Evolutionary conservation across 2,888 invertebrate genomes (phyloP), one percentile per base, ranked within the genome.

Genomic region (Myathropa florea): DNA sequence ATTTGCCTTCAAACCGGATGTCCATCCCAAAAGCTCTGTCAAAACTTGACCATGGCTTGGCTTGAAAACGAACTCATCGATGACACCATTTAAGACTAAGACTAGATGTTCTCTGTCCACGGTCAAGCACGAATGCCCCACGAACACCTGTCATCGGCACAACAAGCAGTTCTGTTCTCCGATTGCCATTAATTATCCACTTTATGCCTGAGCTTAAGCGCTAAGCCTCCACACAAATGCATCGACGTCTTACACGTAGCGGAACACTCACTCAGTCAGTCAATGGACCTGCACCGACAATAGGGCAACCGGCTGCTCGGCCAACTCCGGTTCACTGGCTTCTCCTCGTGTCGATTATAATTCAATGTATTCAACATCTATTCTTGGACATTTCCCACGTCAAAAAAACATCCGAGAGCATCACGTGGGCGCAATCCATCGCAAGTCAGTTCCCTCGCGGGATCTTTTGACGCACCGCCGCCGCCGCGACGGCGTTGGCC

Each of bases 371-470:
- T n/a, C 39, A 53, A 30, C n/a, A 36, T 70, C 53, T 81, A 63
- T 81, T 75, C 21, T n/a, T 81, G 59, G 46, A 68, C 24, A 70
- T 59, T 82, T 85, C 76, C 77, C 77, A 82, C 76, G 36, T 36
- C 26, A 2, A 67, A 67, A 21, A n/a, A 33, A 39, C 10, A 63
- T 28, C 23, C 7, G 28, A n/a, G 53, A 23, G 36, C 30, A 14
- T 26, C 10, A 68, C 60, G 84, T 76, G 84, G 84, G 84, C 76
- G 81, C 67, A 7, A 64, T 24, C 36, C 33, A 72, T 57, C n/a
- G 36, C 39, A 33, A 36, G 39, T n/a, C 57, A n/a, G 53, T n/a
- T n/a, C n/a, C 53, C 21, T 24, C 63, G 1, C 12, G 12, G 14
- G 18, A 46, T 33, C 39, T 33, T 65, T 75, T 75, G 39, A 57